These are phyloP conservation scores for Ciconia stormi DNA, from an alignment of 2,113 vertebrate species.

Conservation along the genomic window DNA sequence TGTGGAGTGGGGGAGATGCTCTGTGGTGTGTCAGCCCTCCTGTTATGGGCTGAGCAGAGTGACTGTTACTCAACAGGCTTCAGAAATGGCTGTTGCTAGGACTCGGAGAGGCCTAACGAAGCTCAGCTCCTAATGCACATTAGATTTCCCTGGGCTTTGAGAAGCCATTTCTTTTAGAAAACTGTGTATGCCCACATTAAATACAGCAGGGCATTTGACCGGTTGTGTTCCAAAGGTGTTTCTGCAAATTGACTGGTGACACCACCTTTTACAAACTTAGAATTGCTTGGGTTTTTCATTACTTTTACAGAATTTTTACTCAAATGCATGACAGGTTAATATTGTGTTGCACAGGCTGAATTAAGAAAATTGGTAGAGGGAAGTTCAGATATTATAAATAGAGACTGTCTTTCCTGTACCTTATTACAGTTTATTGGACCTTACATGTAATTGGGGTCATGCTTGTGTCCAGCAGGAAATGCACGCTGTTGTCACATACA, in stretches of 20 bases:
- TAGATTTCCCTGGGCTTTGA: neutral
- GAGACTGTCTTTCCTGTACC: too few relatives aligned
- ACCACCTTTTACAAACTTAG: neutral
- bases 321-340: too few relatives aligned
- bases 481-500: fast-evolving
- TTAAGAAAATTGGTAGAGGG: neutral
- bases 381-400: neutral
- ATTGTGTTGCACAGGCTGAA: neutral
- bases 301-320: neutral
- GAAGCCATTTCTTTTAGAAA: neutral
- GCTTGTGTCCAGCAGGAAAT: neutral
- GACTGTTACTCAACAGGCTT: neutral
- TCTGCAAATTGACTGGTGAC: fast-evolving
- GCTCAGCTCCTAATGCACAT: neutral
- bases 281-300: neutral
- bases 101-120: neutral
- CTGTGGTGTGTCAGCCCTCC: too few relatives aligned
- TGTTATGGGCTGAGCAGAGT: fast-evolving
- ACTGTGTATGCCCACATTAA: too few relatives aligned
- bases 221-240: neutral
- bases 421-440: neutral
- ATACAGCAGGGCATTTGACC: too few relatives aligned
- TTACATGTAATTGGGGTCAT: neutral
- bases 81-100: too few relatives aligned
- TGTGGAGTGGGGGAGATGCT: neutral